phyloP scores from a whole-genome alignment of 2,113 vertebrate species.

The Eublepharis macularius region DNA sequence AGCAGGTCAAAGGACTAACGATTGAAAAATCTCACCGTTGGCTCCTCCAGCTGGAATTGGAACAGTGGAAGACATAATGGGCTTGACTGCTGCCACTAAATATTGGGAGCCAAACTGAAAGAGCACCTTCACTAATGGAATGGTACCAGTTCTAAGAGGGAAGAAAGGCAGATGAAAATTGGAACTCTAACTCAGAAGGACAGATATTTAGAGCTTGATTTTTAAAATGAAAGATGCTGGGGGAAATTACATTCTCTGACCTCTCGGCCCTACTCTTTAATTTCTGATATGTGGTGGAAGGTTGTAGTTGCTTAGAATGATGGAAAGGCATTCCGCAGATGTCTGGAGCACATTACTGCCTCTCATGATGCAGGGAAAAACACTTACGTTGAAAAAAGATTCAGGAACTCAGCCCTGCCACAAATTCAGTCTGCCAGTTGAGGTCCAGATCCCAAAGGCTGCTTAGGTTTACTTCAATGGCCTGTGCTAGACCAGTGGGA shows the following conservation, averaged over 20 bases:
- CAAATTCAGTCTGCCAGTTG: background rate
- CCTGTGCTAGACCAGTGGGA: background rate
- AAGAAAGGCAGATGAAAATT: constrained; percentile 10
- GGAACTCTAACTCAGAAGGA: background rate
- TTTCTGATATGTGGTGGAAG: background rate
- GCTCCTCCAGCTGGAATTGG: constrained; percentile 4
- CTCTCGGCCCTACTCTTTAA: too few relatives aligned
- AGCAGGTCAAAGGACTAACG: constrained; percentile 27
- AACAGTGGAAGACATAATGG: constrained; percentile 23
- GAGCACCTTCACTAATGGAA: background rate
- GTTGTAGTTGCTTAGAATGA: background rate
- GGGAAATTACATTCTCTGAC: background rate
- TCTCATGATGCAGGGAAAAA: background rate
- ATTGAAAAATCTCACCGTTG: constrained; percentile 17
- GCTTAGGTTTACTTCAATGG: background rate
- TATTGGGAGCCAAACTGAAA: constrained; percentile 9
- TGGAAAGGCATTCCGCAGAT: background rate
- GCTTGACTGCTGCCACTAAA: constrained; percentile 11
- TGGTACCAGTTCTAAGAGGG: background rate
- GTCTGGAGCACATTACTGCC: background rate
- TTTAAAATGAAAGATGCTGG: background rate
- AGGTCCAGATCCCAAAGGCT: background rate
- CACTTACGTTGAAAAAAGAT: background rate
- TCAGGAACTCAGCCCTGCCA: background rate
- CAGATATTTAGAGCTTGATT: background rate